Evolutionary conservation across 2,113 vertebrate genomes (phyloP).

Genomic region (Dipodomys spectabilis): DNA sequence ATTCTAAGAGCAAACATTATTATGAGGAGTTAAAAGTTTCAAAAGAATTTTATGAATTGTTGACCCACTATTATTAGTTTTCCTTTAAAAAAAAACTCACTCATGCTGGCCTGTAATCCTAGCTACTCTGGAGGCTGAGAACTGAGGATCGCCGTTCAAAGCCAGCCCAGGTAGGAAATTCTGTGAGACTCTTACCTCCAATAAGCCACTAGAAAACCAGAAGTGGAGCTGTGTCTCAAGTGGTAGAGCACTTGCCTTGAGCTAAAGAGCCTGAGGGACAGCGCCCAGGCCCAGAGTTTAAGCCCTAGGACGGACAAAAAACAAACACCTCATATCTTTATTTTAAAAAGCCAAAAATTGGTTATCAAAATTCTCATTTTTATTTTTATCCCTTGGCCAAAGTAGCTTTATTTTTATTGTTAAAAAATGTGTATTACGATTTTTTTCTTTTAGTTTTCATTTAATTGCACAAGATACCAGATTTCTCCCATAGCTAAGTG

Average conservation of each 20-base stretch:
- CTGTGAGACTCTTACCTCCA: too few relatives aligned
- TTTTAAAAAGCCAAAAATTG: constrained; percentile 25
- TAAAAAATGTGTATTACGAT: neutral
- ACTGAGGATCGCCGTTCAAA: too few relatives aligned
- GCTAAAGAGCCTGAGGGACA: too few relatives aligned
- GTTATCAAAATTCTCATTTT: constrained; percentile 8
- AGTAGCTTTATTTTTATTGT: neutral
- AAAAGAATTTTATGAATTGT: neutral
- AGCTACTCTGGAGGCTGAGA: too few relatives aligned
- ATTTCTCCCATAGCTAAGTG: neutral
- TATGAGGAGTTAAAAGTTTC: neutral
- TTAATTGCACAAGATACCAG: neutral
- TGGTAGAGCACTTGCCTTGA: too few relatives aligned
- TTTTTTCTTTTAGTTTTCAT: neutral
- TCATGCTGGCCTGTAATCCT: too few relatives aligned
- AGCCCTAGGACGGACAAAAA: too few relatives aligned
- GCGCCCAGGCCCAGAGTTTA: too few relatives aligned
- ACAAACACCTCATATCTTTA: neutral
- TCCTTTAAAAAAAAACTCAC: neutral
- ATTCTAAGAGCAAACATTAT: neutral
- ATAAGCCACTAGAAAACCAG: too few relatives aligned
- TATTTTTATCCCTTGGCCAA: neutral
- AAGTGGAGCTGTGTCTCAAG: neutral
- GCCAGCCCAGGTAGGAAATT: too few relatives aligned
- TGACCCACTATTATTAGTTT: neutral